Evolutionary conservation across 2,113 vertebrate species (phyloP).

Genomic region (Nibea coibor): DNA sequence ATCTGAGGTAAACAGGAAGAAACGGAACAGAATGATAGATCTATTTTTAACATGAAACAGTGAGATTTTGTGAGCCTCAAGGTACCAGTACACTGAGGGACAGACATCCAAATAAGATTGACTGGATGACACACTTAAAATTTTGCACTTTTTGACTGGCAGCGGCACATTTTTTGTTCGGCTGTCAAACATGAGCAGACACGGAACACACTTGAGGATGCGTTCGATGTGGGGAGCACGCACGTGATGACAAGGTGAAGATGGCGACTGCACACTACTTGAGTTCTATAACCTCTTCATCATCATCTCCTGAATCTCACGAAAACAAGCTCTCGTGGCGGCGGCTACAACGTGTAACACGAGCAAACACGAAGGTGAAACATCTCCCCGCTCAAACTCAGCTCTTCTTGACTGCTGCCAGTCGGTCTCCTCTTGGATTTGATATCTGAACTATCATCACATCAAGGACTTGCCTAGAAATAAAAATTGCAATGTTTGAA

Average conservation of each 20-base stretch:
- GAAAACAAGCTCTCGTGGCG: not conserved
- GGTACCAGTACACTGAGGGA: not conserved
- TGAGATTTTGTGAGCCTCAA: not conserved
- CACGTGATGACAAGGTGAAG: not conserved
- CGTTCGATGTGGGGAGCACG: not conserved
- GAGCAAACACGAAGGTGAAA: not conserved
- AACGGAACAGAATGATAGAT: not conserved
- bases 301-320: not conserved
- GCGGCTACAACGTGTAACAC: not conserved
- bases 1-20: conserved; percentile 5
- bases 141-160: not conserved
- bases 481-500: not conserved
- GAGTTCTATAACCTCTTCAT: not conserved
- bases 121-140: conserved; percentile 4
- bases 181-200: not conserved
- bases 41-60: conserved; percentile 1
- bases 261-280: not conserved
- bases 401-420: not conserved
- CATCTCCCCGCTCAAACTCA: too few species aligned
- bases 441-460: not conserved
- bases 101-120: not conserved
- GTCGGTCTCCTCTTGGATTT: not conserved
- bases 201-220: not conserved
- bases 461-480: not conserved
- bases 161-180: not conserved